Base-by-base conservation (phyloP, 2,113 vertebrate genomes). In the Cynoglossus semilaevis region DNA sequence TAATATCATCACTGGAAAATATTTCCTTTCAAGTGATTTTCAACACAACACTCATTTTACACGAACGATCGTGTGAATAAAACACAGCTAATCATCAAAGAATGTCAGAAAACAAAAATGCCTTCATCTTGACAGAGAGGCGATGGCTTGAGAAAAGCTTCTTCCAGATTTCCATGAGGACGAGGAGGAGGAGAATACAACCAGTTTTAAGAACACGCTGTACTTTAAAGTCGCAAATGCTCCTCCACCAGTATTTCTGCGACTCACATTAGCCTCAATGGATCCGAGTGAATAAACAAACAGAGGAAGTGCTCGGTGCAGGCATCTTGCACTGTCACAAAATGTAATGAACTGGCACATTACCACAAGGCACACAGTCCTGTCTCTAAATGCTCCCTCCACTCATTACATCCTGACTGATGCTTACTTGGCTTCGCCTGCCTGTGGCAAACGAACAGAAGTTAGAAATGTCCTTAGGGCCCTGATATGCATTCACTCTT, bases 271-370 rank as follows among this genome's bases (percentile, higher is more conserved):
- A 64, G 62, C 68, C 72, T 63, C 63, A 67, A 74, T 61, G 42
- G 82, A 83, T 69, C 73, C 22, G 63, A 76, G 58, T 55, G 66
- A 76, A 72, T 67, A 74, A 77, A 75, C 82, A 77, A 83, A 74
- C 59, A 41, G 70, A 72, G 67, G 68, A 77, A 82, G 71, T 57
- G 79, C 84, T 74, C 9, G 58, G 58, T 73, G 85, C 80, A 15
- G 61, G 62, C 74, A 58, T 67, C 58, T 63, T 53, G 29, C 65
- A 12, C 77, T 67, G 79, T 82, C 62, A 68, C 74, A 70, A 62
- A 75, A 79, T 73, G 81, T 84, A 89, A 88, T 85, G 81, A 84
- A 84, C 66, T 79, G 69, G 75, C 76, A 69, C 81, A 70, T 82
- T 80, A 83, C 76, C 71, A 15, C 47, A 1, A 79, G 82, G 82